Conservation (phyloP, 2,113 vertebrate species). For the Arizona elegans region DNA sequence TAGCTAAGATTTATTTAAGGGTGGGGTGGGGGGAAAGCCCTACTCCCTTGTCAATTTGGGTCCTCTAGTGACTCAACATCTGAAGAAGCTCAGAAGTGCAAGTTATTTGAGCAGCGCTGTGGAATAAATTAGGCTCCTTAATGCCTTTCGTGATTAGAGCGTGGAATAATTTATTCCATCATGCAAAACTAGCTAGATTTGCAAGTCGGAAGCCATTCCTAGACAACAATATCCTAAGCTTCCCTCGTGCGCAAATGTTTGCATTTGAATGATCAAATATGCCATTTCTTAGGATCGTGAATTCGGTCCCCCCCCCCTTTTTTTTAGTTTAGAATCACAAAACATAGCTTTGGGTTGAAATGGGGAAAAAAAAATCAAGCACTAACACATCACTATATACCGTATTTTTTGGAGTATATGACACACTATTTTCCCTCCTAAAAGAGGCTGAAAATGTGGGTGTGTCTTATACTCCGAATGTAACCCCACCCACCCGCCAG, state of each 20-base stretch:
- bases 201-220: slow-evolving; percentile 40
- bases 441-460: too few species aligned
- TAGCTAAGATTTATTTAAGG: slow-evolving; percentile 55
- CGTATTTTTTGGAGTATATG: too few species aligned
- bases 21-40: background rate
- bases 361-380: background rate
- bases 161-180: slow-evolving; percentile 56
- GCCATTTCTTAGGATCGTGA: slow-evolving; percentile 20
- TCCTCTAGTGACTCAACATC: slow-evolving; percentile 55
- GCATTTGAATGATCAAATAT: slow-evolving; percentile 42
- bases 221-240: slow-evolving; percentile 36
- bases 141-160: slow-evolving; percentile 55
- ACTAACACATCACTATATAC: too few species aligned
- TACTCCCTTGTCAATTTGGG: slow-evolving; percentile 51
- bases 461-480: too few species aligned
- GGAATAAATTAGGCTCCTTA: slow-evolving; percentile 52
- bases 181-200: slow-evolving; percentile 49
- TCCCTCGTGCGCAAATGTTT: slow-evolving; percentile 48
- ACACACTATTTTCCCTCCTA: too few species aligned
- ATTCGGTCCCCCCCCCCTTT: background rate
- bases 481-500: too few species aligned
- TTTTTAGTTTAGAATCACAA: background rate
- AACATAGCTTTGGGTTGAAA: background rate
- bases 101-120: slow-evolving; percentile 57
- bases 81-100: slow-evolving; percentile 46